These are phyloP conservation scores for Heliconius nattereri DNA, from an alignment of 1,140 invertebrate species.

Conservation along the genomic window DNA sequence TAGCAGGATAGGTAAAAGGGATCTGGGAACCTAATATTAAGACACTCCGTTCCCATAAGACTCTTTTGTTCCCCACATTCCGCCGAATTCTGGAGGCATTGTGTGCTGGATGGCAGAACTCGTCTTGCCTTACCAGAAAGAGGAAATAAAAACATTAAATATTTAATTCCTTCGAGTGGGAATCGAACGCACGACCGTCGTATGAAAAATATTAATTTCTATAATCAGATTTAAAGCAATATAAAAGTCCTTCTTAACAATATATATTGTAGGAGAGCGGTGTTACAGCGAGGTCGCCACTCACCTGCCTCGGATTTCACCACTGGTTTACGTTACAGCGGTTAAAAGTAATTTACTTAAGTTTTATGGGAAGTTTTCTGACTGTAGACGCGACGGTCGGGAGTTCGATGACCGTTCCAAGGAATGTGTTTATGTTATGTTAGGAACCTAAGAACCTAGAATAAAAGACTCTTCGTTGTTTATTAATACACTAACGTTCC, in stretches of 20 bases:
- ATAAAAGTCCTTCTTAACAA: neutral
- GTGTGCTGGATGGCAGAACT: neutral
- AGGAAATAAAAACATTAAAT: neutral
- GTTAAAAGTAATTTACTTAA: neutral
- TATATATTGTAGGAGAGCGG: slow-evolving; percentile 20
- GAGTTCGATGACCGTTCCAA: too few species aligned
- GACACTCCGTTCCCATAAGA: too few species aligned
- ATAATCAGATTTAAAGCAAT: neutral
- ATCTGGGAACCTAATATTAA: too few species aligned
- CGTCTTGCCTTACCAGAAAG: neutral
- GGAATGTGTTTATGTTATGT: too few species aligned
- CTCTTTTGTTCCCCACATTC: neutral
- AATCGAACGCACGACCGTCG: neutral
- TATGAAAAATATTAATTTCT: neutral
- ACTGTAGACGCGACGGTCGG: too few species aligned
- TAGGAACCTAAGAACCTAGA: too few species aligned
- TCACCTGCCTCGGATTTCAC: slow-evolving; percentile 25
- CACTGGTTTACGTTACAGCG: slow-evolving; percentile 6
- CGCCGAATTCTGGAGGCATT: neutral
- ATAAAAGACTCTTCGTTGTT: too few species aligned
- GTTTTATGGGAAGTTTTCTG: neutral
- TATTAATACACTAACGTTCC: too few species aligned
- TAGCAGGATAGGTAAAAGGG: too few species aligned
- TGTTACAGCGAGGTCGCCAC: slow-evolving; percentile 19
- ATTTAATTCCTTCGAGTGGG: neutral